A percentile compares a stretch with the other conserved stretches of the same genome.
These are phyloP conservation scores for Lycophotia porphyrea DNA, from an alignment of 2,888 invertebrate species.

Conservation along the genomic window DNA sequence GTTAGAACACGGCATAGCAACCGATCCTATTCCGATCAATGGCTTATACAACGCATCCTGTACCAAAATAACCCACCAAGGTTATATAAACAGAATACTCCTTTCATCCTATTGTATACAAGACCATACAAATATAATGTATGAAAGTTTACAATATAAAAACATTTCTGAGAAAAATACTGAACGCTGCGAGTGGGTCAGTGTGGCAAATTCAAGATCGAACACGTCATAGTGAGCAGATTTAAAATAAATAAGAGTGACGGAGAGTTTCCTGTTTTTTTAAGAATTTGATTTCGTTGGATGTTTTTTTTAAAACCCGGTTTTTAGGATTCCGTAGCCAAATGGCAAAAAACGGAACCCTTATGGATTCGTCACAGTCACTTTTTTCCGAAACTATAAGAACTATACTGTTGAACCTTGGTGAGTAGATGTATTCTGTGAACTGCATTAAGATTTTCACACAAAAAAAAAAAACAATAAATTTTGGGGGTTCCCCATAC, in stretches of 20 bases:
- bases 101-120: constrained; percentile 36
- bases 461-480: too few relatives aligned
- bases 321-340: too few relatives aligned
- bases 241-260: constrained; percentile 3
- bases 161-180: constrained; percentile 24
- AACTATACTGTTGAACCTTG: too few relatives aligned
- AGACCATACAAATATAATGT: constrained; percentile 44
- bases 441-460: too few relatives aligned
- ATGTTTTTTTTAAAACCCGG: not conserved
- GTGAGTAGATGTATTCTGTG: too few relatives aligned
- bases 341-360: too few relatives aligned
- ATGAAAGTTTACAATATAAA: constrained; percentile 18
- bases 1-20: constrained; percentile 16
- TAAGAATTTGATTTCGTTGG: not conserved
- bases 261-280: not conserved
- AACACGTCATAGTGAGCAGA: not conserved
- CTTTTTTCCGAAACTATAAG: too few relatives aligned
- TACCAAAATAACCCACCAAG: constrained; percentile 46
- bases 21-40: constrained; percentile 7
- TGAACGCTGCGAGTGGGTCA: constrained; percentile 13
- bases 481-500: too few relatives aligned
- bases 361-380: too few relatives aligned
- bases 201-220: constrained; percentile 26
- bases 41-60: constrained; percentile 51
- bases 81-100: constrained; percentile 41